Evolutionary conservation across 2,797 vertebrate genomes (phyloP), one percentile per base, ranked within the genome.

Genomic region (Pangasius macronema): DNA sequence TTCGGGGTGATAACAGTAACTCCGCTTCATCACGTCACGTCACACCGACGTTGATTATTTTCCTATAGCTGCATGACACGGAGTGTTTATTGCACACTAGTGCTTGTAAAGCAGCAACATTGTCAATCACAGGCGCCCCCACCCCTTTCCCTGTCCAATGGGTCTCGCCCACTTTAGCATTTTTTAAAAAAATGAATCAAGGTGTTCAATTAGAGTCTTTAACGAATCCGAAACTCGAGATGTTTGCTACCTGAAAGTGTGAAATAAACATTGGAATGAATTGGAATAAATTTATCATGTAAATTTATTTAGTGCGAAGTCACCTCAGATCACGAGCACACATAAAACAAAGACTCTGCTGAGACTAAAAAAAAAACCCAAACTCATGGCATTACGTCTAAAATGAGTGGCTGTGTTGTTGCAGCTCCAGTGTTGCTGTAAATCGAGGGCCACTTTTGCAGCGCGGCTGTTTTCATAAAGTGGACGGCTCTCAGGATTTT

Each of bases 401-500:
- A 22, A 81, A 61, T 16, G 0, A 22, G 2, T 24, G 1, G 10
- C 5, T 13, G 53, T 59, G 39, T 8, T 1, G 20, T 27, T 8
- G 22, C 22, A 27, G 20, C 53, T 59, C 53, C 8, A 9, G 30
- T 13, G 76, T 11, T 24, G 55, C 55, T 42, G 55, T 42, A 61
- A 81, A 63, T 8, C 0, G 57, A 63, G 79, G 79, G 79, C 55
- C 36, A 82, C 36, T 46, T 81, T 0, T 63, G 22, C 22, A 39
- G 55, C 33, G 2, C 20, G 22, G 4, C 8, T 16, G 55, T 81
- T 81, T 81, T 42, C 36, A 9, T 61, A 27, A 81, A 61, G 33
- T n/a, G 36, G 55, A 81, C 22, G 33, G 77, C 55, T 39, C 33
- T 42, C 55, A 82, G 79, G 79, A 82, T 82, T 82, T 82, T 46